Base-by-base conservation (phyloP, 1,140 invertebrate genomes). In the Halictus rubicundus region DNA sequence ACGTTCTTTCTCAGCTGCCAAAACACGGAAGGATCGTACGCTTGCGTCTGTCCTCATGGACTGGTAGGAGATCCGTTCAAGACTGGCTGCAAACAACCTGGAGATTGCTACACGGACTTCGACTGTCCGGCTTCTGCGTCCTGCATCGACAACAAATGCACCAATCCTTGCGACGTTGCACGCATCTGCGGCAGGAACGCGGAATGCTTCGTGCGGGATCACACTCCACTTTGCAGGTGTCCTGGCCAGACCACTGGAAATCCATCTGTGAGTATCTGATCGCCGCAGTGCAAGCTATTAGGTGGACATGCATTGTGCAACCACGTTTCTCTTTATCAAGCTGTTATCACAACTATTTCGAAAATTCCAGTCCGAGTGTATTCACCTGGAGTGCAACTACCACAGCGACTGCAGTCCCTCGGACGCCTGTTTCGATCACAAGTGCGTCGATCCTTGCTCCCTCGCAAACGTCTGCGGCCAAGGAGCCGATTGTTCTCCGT, bases 381-480 rank as follows among this genome's bases (percentile, higher is more conserved):
- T 94, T 5, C 94, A 94, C 75, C 94, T 96, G 65, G 96, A 98
- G 91, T 98, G 97, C 90, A 94, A 94, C 12, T 96, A 96, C 85
- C 96, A 96, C 85, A 94, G 94, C 32, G 97, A 98, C 83, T 98
- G 97, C 89, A 85, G 92, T 1, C 86, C 92, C 19, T 94, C 95
- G 32, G 94, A 96, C 89, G 95, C 96, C 8, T 98, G 97, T 85
- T 94, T 97, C 25, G 95, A 96, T 90, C 94, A 96, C 27, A 96
- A 96, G 89, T 98, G 97, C 87, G 94, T 96, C 32, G 95, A 98
- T 92, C 96, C 97, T 1, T 98, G 97, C 88, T 94, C 94, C 1
- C 93, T 97, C 32, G 94, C 95, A 2, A 97, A 97, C 84, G 96
- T 96, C 7, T 98, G 97, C 88, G 97, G 97, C 1, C 94, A 95